These are phyloP conservation scores for Sisor rabdophorus DNA, from an alignment of 2,113 vertebrate species.

Conservation along the genomic window DNA sequence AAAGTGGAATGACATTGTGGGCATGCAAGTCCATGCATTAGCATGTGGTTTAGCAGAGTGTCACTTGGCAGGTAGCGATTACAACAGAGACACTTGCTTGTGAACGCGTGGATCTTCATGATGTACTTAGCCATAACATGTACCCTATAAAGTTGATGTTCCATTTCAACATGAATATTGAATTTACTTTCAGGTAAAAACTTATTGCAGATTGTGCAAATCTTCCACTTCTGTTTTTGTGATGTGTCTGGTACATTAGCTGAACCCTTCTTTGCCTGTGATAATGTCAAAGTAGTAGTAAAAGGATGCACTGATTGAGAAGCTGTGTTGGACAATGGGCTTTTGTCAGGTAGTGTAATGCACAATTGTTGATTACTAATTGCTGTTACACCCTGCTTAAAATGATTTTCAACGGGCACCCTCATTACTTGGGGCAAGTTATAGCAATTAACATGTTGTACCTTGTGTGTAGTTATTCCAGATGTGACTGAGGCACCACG, in stretches of 20 bases:
- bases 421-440: slow-evolving; percentile 80
- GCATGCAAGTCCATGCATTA: slow-evolving; percentile 95
- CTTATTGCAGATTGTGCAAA: slow-evolving; percentile 97
- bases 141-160: slow-evolving; percentile 95
- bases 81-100: slow-evolving; percentile 98
- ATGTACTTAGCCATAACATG: slow-evolving; percentile 95
- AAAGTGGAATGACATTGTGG: slow-evolving; percentile 92
- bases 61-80: slow-evolving; percentile 95
- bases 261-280: slow-evolving; percentile 44
- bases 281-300: slow-evolving; percentile 50
- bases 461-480: slow-evolving; percentile 71
- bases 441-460: slow-evolving; percentile 79
- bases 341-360: slow-evolving; percentile 67
- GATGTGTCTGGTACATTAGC: slow-evolving; percentile 64
- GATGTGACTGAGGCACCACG: slow-evolving; percentile 72
- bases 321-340: slow-evolving; percentile 68
- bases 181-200: slow-evolving; percentile 95
- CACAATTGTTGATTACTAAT: slow-evolving; percentile 70
- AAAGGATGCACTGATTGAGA: slow-evolving; percentile 72
- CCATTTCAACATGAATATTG: slow-evolving; percentile 93
- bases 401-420: slow-evolving; percentile 82
- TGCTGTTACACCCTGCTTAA: slow-evolving; percentile 77
- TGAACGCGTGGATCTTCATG: slow-evolving; percentile 99
- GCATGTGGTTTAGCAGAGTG: slow-evolving; percentile 93
- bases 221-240: slow-evolving; percentile 97